phyloP scores from a whole-genome alignment of 2,888 invertebrate genomes.

The Napeogenes sylphis region DNA sequence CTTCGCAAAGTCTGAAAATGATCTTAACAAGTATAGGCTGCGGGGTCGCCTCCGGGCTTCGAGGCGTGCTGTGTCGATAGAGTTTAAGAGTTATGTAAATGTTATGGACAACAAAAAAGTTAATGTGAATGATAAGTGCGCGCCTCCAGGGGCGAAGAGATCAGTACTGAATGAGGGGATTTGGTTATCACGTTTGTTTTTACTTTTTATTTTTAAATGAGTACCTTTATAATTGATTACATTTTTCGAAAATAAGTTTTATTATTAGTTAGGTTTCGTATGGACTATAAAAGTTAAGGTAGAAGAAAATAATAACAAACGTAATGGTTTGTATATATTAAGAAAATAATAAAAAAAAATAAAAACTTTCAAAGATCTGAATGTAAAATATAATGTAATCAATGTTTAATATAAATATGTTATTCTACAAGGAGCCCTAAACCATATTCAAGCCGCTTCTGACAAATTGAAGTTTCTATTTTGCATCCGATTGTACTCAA shows the following conservation, averaged over 20 bases:
- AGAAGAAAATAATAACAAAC: too few species aligned
- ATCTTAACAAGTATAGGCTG: slow-evolving; percentile 73
- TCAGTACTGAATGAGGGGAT: slow-evolving; percentile 24
- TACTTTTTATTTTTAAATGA: slow-evolving; percentile 14
- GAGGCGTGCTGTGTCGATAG: slow-evolving; percentile 56
- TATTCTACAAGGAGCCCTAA: background rate
- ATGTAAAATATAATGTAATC: too few species aligned
- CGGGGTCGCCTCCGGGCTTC: slow-evolving; percentile 59
- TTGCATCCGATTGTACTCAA: slow-evolving; percentile 60
- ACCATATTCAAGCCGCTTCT: slow-evolving; percentile 17
- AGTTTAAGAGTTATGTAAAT: slow-evolving; percentile 76
- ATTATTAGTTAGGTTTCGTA: too few species aligned
- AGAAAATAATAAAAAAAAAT: too few species aligned
- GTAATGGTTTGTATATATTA: too few species aligned
- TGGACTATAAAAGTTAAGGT: too few species aligned
- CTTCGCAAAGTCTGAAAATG: slow-evolving; percentile 70
- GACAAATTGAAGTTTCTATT: slow-evolving; percentile 50
- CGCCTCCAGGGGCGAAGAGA: slow-evolving; percentile 59
- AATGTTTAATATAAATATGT: background rate
- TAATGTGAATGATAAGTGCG: slow-evolving; percentile 76
- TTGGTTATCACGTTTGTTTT: slow-evolving; percentile 25
- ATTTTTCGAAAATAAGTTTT: too few species aligned
- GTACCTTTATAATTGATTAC: too few species aligned
- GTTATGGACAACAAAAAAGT: slow-evolving; percentile 78
- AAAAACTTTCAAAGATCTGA: too few species aligned